Evolutionary conservation across 2,888 invertebrate genomes (phyloP).

Genomic region (Tinea semifulvella): DNA sequence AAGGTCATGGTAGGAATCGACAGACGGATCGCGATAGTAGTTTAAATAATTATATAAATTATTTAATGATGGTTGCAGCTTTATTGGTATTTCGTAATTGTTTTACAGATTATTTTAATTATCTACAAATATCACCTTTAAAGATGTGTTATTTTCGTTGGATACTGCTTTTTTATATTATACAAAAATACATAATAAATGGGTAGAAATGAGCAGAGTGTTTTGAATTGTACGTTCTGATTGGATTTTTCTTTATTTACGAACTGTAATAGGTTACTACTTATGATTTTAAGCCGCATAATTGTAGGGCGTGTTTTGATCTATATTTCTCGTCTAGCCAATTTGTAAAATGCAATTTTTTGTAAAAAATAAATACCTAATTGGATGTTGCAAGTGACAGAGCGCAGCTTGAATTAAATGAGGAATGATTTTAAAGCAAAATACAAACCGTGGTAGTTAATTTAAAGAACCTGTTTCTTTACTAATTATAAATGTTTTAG

Average conservation of each 20-base stretch:
- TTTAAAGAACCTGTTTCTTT: slow-evolving; percentile 12
- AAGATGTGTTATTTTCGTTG: too few relatives aligned
- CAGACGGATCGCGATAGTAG: neutral
- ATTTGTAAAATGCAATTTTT: too few relatives aligned
- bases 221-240: too few relatives aligned
- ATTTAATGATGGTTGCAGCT: slow-evolving; percentile 7
- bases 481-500: slow-evolving; percentile 16
- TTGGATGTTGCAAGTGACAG: neutral
- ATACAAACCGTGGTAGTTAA: slow-evolving; percentile 1
- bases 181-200: too few relatives aligned
- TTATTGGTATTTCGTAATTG: slow-evolving; percentile 13
- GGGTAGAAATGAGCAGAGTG: too few relatives aligned
- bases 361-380: neutral
- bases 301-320: too few relatives aligned
- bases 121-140: too few relatives aligned
- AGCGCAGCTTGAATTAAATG: neutral
- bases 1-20: neutral
- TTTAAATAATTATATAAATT: slow-evolving; percentile 14
- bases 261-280: too few relatives aligned
- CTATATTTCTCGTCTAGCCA: too few relatives aligned
- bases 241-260: too few relatives aligned
- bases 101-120: slow-evolving; percentile 13
- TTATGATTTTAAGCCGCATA: too few relatives aligned
- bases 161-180: too few relatives aligned
- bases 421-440: slow-evolving; percentile 6